Percentiles rank a stretch among this genome's conserved stretches.
phyloP scores from a whole-genome alignment of 2,888 invertebrate genomes.

The Limnephilus auricula region DNA sequence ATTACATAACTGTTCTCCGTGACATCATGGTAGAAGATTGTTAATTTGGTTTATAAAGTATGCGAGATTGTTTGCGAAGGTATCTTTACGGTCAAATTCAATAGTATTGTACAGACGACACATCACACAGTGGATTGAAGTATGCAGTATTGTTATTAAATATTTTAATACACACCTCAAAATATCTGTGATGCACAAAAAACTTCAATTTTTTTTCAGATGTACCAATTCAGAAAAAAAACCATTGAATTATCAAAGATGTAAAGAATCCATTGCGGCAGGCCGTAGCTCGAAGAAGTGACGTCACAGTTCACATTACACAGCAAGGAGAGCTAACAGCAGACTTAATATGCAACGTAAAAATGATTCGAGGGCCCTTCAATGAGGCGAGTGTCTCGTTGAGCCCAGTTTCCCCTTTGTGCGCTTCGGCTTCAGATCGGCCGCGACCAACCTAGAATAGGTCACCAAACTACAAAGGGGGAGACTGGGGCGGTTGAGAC shows the following conservation, averaged over 20 bases:
- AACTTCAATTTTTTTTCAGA: neutral
- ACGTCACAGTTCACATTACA: constrained; percentile 57
- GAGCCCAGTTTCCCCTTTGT: constrained; percentile 61
- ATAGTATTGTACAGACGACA: no score
- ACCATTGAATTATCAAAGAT: neutral
- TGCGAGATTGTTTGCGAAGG: no score
- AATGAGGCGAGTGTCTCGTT: constrained; percentile 51
- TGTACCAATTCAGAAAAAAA: neutral
- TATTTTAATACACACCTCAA: no score
- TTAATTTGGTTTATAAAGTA: no score
- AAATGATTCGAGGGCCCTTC: constrained; percentile 60
- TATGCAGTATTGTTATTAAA: no score
- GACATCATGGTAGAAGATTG: no score
- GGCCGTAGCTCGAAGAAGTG: constrained; percentile 5
- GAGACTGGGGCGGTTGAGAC: constrained; percentile 52
- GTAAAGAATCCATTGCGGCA: neutral
- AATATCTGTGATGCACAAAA: neutral
- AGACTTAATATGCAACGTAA: constrained; percentile 58
- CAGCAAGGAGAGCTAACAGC: constrained; percentile 50
- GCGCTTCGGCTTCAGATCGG: constrained; percentile 57
- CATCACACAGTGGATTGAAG: no score
- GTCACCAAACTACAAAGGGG: constrained; percentile 61
- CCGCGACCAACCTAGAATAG: constrained; percentile 54
- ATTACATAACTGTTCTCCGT: no score
- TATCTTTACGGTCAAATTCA: no score